Percentiles rank a stretch among this genome's conserved stretches.
These are phyloP conservation scores for Metalampra italica DNA, from an alignment of 2,888 invertebrate genomes.

Conservation along the genomic window DNA sequence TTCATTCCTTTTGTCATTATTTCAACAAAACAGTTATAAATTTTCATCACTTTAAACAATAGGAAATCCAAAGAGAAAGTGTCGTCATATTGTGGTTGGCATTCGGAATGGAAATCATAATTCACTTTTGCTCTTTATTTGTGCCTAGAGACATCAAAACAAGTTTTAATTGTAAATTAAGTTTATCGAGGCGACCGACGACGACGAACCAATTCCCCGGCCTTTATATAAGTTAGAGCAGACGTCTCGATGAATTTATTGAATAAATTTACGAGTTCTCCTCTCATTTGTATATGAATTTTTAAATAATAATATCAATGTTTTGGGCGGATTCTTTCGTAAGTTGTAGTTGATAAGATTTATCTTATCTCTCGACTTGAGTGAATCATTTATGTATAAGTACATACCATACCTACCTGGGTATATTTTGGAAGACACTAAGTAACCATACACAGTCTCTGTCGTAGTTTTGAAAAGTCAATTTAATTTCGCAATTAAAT, in stretches of 20 bases:
- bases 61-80: too few species aligned
- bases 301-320: neutral
- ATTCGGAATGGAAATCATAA: neutral
- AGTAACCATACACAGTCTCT: too few species aligned
- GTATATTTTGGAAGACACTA: too few species aligned
- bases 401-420: too few species aligned
- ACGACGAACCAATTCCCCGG: slow-evolving; percentile 3
- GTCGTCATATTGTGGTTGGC: too few species aligned
- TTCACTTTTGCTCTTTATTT: neutral
- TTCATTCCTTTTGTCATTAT: neutral
- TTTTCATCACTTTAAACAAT: too few species aligned
- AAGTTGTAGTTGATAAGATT: neutral
- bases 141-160: slow-evolving; percentile 1
- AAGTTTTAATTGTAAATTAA: slow-evolving; percentile 3
- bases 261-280: slow-evolving; percentile 8
- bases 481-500: neutral
- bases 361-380: neutral
- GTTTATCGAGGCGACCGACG: neutral
- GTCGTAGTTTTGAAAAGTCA: neutral
- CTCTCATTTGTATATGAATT: slow-evolving; percentile 9
- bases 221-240: slow-evolving; percentile 1
- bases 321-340: neutral
- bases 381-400: too few species aligned
- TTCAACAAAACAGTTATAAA: neutral
- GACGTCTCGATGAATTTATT: slow-evolving; percentile 8